Evolutionary conservation across 2,113 vertebrate species (phyloP).

Genomic region (Apteryx owenii): DNA sequence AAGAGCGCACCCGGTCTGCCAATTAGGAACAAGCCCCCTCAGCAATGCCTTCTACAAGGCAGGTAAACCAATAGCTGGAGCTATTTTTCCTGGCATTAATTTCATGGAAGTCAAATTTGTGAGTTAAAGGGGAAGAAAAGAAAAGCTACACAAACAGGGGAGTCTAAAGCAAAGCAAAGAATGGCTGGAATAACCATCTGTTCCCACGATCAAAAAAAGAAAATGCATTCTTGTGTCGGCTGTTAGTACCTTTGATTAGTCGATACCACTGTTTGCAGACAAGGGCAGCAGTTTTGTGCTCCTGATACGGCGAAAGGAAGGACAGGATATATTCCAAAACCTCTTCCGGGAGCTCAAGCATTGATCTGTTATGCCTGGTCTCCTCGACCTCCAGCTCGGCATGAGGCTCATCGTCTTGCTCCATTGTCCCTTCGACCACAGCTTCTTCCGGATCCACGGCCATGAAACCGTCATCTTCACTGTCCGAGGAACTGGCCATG

Average conservation of each 20-base stretch:
- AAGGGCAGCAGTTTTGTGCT: constrained; percentile 96
- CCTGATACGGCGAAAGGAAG: constrained; percentile 97
- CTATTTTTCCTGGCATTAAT: neutral
- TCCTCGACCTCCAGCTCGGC: constrained; percentile 66
- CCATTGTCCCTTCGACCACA: constrained; percentile 76
- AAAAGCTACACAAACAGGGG: neutral
- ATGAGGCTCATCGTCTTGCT: constrained; percentile 75
- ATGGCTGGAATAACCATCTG: neutral
- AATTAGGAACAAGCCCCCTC: too few relatives aligned
- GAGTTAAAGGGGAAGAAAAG: neutral
- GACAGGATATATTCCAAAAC: constrained; percentile 97
- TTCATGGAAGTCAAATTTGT: neutral
- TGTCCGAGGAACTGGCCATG: constrained; percentile 93
- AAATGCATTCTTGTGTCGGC: neutral
- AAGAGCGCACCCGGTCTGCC: neutral
- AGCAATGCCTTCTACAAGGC: neutral
- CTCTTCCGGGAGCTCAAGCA: constrained; percentile 95
- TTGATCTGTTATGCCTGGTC: constrained; percentile 78
- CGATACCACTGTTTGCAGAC: constrained; percentile 99
- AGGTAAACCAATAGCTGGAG: rapidly evolving
- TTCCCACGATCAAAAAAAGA: neutral
- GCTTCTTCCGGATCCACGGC: constrained; percentile 92
- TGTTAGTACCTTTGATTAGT: constrained; percentile 93
- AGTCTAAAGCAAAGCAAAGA: neutral
- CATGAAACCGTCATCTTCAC: constrained; percentile 92